Base-by-base conservation (phyloP, 2,888 invertebrate genomes). In the Cataglyphis livida region DNA sequence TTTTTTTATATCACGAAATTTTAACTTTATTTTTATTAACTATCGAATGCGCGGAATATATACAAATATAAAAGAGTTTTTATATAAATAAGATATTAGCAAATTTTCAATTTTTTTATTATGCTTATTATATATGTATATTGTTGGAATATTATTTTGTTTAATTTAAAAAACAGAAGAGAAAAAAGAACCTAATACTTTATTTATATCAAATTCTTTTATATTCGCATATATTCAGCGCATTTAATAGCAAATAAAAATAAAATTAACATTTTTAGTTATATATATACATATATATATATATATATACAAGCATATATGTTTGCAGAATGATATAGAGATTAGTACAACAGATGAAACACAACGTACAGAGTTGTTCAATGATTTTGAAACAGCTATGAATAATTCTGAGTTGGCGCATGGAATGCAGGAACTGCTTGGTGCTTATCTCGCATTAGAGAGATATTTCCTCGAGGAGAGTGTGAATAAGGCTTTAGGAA, bases 381-480 rank as follows among this genome's bases (percentile, higher is more conserved):
- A 95, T 28, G 95, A 95, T 88, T 95, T 97, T 51, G 97, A 98
- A 87, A 95, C 95, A 70, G 95, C 97, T 75, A 95, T 98, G 28
- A 96, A 96, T 44, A 96, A 96, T 83, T 97, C 98, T 85, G 97
- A 96, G 91, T 95, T 97, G 85, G 97, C 96, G 88, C 96, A 97
- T 38, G 96, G 96, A 64, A 97, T 98, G 95, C 98, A 98, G 92
- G 98, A 98, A 90, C 93, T 98, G 35, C 95, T 99, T 1, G 98
- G 98, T 54, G 97, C 97, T 85, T 99, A 99, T 95, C 96, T 99
- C 75, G 96, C 97, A 28, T 95, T 99, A 90, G 99, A 99, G 94
- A 97, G 98, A 93, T 99, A 98, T 95, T 99, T 98, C 94, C 97
- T 99, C 96, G 97, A 98, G 89, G 99, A 99, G 95, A 99, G 98